Evolutionary conservation across 2,888 invertebrate species (phyloP).

Genomic region (Parnassius glacialis): DNA sequence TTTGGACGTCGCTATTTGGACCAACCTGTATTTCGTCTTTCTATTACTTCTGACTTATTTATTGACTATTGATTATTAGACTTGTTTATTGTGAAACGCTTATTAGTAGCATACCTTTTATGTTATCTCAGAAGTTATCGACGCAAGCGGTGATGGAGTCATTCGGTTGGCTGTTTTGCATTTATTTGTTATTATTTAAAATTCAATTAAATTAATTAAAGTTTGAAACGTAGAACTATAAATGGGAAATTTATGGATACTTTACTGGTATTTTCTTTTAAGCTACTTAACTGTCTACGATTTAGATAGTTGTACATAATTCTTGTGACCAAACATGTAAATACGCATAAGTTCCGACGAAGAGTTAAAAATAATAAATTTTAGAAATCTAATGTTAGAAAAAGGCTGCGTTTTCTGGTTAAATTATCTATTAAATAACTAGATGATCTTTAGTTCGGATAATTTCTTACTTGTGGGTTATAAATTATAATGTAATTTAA

Average conservation of each 20-base stretch:
- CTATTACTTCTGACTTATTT: not conserved
- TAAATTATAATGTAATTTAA: too few relatives aligned
- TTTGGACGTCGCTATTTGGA: too few relatives aligned
- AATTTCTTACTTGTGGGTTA: too few relatives aligned
- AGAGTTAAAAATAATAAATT: too few relatives aligned
- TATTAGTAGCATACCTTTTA: constrained; percentile 22
- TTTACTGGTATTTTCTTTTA: constrained; percentile 18
- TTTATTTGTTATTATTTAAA: constrained; percentile 27
- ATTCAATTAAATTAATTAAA: constrained; percentile 25
- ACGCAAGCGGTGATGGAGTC: constrained; percentile 21
- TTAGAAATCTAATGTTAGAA: too few relatives aligned
- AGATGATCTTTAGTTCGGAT: too few relatives aligned
- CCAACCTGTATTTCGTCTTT: too few relatives aligned
- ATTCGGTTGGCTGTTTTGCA: constrained; percentile 20
- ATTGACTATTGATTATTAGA: constrained; percentile 10
- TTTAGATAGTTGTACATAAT: constrained; percentile 20
- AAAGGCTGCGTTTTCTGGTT: too few relatives aligned
- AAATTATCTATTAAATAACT: too few relatives aligned
- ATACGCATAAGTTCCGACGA: too few relatives aligned
- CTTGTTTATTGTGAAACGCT: constrained; percentile 15
- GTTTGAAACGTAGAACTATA: constrained; percentile 13
- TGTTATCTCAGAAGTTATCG: constrained; percentile 25
- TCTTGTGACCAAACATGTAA: not conserved
- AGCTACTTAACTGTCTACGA: constrained; percentile 10
- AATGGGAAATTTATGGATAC: constrained; percentile 24